Base-by-base conservation (phyloP, 2,113 vertebrate genomes). In the Tylochromis polylepis region DNA sequence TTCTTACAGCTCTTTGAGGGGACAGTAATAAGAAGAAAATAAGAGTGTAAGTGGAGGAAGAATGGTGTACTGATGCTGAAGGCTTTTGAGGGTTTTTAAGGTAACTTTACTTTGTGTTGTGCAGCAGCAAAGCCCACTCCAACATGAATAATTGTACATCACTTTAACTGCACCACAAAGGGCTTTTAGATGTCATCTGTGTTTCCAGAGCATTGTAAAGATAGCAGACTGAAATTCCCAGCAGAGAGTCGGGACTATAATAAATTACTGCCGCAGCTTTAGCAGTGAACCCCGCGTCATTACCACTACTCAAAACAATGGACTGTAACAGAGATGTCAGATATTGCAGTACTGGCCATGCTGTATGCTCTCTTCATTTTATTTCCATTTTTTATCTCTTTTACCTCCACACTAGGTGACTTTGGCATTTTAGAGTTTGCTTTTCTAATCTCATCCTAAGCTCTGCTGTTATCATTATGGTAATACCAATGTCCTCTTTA, bases 391-490 rank as follows among this genome's bases (percentile, higher is more conserved):
- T 89, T 88, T 85, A 90, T 93, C 82, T 87, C n/a, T 46, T 41
- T 43, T 82, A 56, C 79, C 43, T 75, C 81, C 41, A 6, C 20
- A 57, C 34, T 46, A 14, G 60, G 70, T 87, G 89, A 90, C 90
- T 79, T 85, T 86, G 82, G 15, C 79, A 9, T 85, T 89, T 87
- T 84, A 31, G 72, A 59, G 51, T 87, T 82, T 86, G 60, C 58
- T 67, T 59, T 87, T 24, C 72, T 87, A 29, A 82, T 91, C 82
- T 82, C 56, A 84, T 79, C 81, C 75, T 6, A 10, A 88, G 81
- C 88, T 78, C 85, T 57, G 89, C 88, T 83, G 85, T 87, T 94
- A 85, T 93, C 89, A 87, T 92, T 93, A 94, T 95, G 93, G 75
- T 89, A 92, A 91, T 93, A 82, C 75, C 18, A 3, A 36, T 90